Evolutionary conservation across 2,888 invertebrate genomes (phyloP), one percentile per base, ranked within the genome.

Genomic region (Nymphalis urticae): DNA sequence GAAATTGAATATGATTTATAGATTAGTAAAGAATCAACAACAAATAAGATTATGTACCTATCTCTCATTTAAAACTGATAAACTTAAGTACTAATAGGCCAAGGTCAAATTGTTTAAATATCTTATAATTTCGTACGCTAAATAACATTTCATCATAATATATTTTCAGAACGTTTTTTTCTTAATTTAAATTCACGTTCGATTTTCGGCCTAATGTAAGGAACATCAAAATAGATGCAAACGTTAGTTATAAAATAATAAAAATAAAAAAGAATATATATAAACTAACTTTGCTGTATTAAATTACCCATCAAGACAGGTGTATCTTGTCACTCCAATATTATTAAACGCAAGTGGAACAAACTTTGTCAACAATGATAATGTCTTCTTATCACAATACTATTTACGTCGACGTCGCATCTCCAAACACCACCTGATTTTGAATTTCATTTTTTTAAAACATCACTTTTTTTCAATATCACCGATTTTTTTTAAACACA

Each of bases 401-500:
- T 86, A 89, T 90, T 90, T 90, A 81, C 89, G 88, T 73, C 85
- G 83, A 48, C 88, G 89, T 74, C 89, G 87, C 90, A 90, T 89
- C 86, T 86, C 58, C 85, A 73, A 72, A 70, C 78, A 81, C 79
- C 71, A 72, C 66, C 48, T 64, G 59, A 50, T 58, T 74, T 75
- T 71, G 62, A 73, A 69, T 65, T 67, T 65, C 62, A 67, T 71
- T 68, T 60, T 32, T 32, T 27, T 61, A n/a, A 70, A 50, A 51
- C 59, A 53, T 53, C 59, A 13, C 32, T 21, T 50, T 24, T 5
- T 10, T 62, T 42, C 13, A 62, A 66, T 53, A 66, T 58, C 51
- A 65, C 53, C 27, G n/a, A 53, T 48, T 60, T 62, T 16, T 71
- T 27, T 54, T 1, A 48, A 56, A 53, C 24, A 27, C 48, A 61